A percentile compares a stretch with the other conserved stretches of the same genome.
phyloP scores from a whole-genome alignment of 2,797 vertebrate genomes.

The Parambassis ranga region DNA sequence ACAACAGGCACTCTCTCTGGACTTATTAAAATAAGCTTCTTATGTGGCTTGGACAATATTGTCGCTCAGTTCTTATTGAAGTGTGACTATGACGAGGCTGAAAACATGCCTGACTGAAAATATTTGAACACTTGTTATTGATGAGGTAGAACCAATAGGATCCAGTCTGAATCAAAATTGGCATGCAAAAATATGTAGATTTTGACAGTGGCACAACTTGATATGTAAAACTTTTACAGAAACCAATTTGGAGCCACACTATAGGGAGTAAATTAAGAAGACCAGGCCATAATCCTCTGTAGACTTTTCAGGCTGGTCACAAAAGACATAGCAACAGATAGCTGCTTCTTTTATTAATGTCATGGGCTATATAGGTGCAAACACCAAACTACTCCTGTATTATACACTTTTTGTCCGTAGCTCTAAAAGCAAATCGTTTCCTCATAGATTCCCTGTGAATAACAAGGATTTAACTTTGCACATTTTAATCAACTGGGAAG shows the following conservation, averaged over 20 bases:
- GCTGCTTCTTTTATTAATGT: too few species aligned
- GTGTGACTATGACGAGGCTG: background rate
- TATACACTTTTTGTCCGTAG: too few species aligned
- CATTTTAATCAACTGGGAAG: too few species aligned
- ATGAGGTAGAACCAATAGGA: constrained; percentile 17
- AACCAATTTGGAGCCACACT: background rate
- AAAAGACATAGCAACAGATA: too few species aligned
- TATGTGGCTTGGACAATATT: background rate
- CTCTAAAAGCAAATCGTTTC: too few species aligned
- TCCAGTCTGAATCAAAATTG: background rate
- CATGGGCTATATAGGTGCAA: too few species aligned
- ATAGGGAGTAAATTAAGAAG: too few species aligned
- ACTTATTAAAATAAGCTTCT: constrained; percentile 1
- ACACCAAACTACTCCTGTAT: too few species aligned
- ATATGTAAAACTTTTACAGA: background rate
- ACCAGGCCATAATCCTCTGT: too few species aligned
- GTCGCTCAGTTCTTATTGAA: background rate
- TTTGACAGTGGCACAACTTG: background rate
- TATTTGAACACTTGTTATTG: constrained; percentile 5
- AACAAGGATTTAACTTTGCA: too few species aligned
- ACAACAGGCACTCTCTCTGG: background rate
- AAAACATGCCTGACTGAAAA: background rate
- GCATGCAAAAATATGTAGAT: background rate
- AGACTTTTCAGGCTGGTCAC: too few species aligned
- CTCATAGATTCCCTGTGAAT: too few species aligned